Conservation (phyloP, 2,888 invertebrate genomes). For the Dasysyrphus albostriatus region DNA sequence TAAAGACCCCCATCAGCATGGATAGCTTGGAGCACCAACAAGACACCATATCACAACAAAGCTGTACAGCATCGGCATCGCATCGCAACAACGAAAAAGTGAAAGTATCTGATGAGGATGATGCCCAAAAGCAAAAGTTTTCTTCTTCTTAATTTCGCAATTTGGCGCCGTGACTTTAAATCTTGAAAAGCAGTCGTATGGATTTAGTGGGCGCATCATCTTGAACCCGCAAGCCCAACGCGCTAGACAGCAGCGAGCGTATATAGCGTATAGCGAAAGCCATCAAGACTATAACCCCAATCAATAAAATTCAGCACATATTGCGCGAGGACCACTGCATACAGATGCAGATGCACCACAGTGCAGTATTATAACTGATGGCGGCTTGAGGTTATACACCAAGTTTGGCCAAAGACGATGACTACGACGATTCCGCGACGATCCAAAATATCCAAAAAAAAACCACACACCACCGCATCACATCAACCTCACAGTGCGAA, state of each 20-base stretch:
- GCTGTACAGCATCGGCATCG: not conserved
- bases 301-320: slow-evolving; percentile 72
- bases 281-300: slow-evolving; percentile 64
- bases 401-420: slow-evolving; percentile 22
- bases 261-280: slow-evolving; percentile 47
- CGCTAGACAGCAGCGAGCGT: slow-evolving; percentile 4
- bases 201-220: slow-evolving; percentile 69
- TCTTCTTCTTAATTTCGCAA: slow-evolving; percentile 74
- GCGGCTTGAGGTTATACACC: slow-evolving; percentile 50
- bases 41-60: not conserved
- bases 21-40: slow-evolving; percentile 18
- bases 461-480: not conserved
- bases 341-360: slow-evolving; percentile 32
- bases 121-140: slow-evolving; percentile 73
- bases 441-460: not conserved
- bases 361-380: slow-evolving; percentile 42
- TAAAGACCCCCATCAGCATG: slow-evolving; percentile 27
- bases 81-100: slow-evolving; percentile 46
- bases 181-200: slow-evolving; percentile 36
- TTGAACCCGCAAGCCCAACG: slow-evolving; percentile 37
- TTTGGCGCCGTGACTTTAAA: slow-evolving; percentile 70
- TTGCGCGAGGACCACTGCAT: slow-evolving; percentile 3
- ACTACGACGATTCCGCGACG: not conserved
- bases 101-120: slow-evolving; percentile 46
- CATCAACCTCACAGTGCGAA: slow-evolving; percentile 38